Evolutionary conservation across 2,888 invertebrate species (phyloP).

Genomic region (Pachliopta kotzebuea): DNA sequence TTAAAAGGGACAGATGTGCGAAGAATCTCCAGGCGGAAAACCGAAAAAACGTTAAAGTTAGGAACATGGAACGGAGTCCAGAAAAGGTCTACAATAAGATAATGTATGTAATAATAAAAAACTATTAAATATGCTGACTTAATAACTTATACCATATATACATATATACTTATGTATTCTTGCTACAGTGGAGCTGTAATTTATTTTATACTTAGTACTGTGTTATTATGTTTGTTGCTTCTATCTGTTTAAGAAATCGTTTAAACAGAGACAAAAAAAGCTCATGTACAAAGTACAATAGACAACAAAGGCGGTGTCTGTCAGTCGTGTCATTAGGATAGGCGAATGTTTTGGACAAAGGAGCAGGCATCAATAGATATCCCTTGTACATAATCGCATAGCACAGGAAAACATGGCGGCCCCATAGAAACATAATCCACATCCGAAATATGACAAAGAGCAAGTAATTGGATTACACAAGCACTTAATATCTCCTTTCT

Average conservation of each 20-base stretch:
- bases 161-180: not conserved
- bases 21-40: too few relatives aligned
- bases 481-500: slow-evolving; percentile 75
- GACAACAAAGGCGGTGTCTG: slow-evolving; percentile 37
- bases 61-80: too few relatives aligned
- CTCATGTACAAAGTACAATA: slow-evolving; percentile 33
- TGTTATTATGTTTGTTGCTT: not conserved
- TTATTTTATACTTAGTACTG: too few relatives aligned
- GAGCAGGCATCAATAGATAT: slow-evolving; percentile 63
- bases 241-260: not conserved
- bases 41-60: too few relatives aligned
- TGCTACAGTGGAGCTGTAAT: too few relatives aligned
- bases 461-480: slow-evolving; percentile 76
- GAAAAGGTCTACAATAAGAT: too few relatives aligned
- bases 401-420: slow-evolving; percentile 61
- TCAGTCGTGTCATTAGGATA: slow-evolving; percentile 57
- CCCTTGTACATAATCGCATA: slow-evolving; percentile 66
- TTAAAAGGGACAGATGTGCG: too few relatives aligned
- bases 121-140: too few relatives aligned
- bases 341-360: slow-evolving; percentile 54
- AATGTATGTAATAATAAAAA: too few relatives aligned
- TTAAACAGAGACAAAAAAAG: slow-evolving; percentile 15
- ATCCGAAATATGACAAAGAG: slow-evolving; percentile 75
- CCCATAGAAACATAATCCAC: slow-evolving; percentile 78
- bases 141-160: too few relatives aligned